A percentile compares a stretch with the other conserved stretches of the same genome.
phyloP scores from a whole-genome alignment of 2,888 invertebrate species.

The Dione vanillae region DNA sequence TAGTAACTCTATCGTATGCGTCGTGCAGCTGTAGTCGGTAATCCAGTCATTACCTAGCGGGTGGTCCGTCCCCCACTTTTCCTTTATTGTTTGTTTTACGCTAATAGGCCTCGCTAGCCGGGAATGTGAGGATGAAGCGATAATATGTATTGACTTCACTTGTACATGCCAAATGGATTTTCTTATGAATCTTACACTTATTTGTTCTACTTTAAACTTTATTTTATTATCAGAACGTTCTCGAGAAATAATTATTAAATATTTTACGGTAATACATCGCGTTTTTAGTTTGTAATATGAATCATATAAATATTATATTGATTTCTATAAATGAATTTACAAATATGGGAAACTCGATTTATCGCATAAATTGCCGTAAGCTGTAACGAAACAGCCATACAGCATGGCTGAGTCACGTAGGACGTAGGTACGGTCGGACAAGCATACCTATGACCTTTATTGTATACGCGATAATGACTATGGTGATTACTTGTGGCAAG shows the following conservation, averaged over 20 bases:
- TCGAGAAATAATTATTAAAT: no score
- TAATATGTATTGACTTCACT: slow-evolving; percentile 40
- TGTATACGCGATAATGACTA: slow-evolving; percentile 34
- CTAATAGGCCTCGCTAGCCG: slow-evolving; percentile 44
- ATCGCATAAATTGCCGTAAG: slow-evolving; percentile 43
- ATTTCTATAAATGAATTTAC: slow-evolving; percentile 32
- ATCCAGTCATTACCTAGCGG: slow-evolving; percentile 48
- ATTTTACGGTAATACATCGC: no score
- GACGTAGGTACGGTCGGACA: slow-evolving; percentile 34
- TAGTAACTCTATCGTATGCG: slow-evolving; percentile 28
- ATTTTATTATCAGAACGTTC: background rate
- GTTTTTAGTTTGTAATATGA: background rate
- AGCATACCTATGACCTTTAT: slow-evolving; percentile 8
- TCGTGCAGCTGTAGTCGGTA: slow-evolving; percentile 44
- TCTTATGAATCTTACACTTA: background rate
- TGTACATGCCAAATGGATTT: slow-evolving; percentile 19
- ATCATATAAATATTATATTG: background rate
- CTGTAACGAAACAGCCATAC: slow-evolving; percentile 42
- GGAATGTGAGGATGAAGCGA: slow-evolving; percentile 42
- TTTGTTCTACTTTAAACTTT: background rate
- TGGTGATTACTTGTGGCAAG: slow-evolving; percentile 29
- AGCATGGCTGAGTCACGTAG: slow-evolving; percentile 44
- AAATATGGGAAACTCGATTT: slow-evolving; percentile 43
- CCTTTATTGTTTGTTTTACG: slow-evolving; percentile 47
- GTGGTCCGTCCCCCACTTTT: slow-evolving; percentile 46